A percentile compares a stretch with the other conserved stretches of the same genome.
Evolutionary conservation across 1,140 invertebrate genomes (phyloP).

Genomic region (Diplogasteroides magnus): DNA sequence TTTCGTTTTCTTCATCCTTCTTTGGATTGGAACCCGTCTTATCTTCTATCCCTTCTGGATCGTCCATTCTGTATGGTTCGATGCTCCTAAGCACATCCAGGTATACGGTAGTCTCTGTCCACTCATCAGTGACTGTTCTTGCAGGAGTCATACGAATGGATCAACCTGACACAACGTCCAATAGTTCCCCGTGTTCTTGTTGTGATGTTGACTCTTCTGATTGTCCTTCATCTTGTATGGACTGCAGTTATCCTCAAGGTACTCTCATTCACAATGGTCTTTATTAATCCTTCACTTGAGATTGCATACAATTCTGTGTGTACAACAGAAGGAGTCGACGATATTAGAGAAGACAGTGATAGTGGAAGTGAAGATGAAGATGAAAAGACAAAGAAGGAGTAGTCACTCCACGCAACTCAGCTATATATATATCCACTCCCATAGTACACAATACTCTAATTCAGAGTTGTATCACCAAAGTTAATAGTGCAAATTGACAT

Average conservation of each 20-base stretch:
- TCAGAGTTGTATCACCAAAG: too few relatives aligned
- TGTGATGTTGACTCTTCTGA: conserved; percentile 37
- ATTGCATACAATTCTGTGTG: conserved; percentile 18
- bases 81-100: conserved; percentile 41
- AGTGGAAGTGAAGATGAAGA: conserved; percentile 1
- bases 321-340: conserved; percentile 15
- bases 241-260: conserved; percentile 52
- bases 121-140: conserved; percentile 11
- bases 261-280: neutral
- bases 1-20: conserved; percentile 78
- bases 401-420: too few relatives aligned
- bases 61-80: conserved; percentile 45
- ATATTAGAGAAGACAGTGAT: conserved; percentile 26
- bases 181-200: conserved; percentile 47
- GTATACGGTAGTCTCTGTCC: neutral
- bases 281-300: conserved; percentile 5
- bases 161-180: conserved; percentile 42
- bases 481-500: too few relatives aligned
- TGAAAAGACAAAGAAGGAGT: conserved; percentile 11
- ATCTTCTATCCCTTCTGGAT: conserved; percentile 74
- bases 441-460: too few relatives aligned
- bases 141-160: conserved; percentile 37
- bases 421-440: too few relatives aligned
- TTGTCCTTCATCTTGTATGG: conserved; percentile 52
- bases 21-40: conserved; percentile 80